Evolutionary conservation across 2,797 vertebrate genomes (phyloP).

Genomic region (Distichodus sexfasciatus): DNA sequence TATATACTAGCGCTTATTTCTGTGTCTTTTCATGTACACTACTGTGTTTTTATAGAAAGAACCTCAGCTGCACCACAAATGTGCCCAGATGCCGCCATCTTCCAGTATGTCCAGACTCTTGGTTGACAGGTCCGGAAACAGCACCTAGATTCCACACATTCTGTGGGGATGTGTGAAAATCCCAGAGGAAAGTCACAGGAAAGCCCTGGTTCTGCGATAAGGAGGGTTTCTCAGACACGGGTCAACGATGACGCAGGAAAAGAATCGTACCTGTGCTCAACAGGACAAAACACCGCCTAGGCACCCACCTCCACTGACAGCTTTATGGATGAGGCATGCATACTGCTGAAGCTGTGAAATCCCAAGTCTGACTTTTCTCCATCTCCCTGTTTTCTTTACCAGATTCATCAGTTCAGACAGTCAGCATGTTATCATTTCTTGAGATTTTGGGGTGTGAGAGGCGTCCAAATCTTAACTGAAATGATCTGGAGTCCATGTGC

Average conservation of each 20-base stretch:
- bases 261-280: constrained; percentile 45
- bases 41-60: constrained; percentile 7
- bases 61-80: constrained; percentile 57
- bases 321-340: constrained; percentile 39
- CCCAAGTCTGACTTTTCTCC: background rate
- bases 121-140: constrained; percentile 53
- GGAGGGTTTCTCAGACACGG: constrained; percentile 52
- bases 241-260: constrained; percentile 66
- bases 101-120: constrained; percentile 41
- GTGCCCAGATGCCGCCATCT: constrained; percentile 26
- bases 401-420: background rate
- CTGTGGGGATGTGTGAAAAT: constrained; percentile 67
- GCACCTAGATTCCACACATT: constrained; percentile 70
- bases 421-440: background rate
- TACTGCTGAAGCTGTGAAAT: constrained; percentile 29
- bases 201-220: constrained; percentile 49
- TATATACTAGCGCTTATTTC: constrained; percentile 20
- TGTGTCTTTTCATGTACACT: constrained; percentile 18
- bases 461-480: background rate
- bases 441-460: background rate
- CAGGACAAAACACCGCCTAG: constrained; percentile 34
- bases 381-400: background rate
- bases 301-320: constrained; percentile 45
- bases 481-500: background rate
- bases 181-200: constrained; percentile 63